phyloP scores from a whole-genome alignment of 2,113 vertebrate species.

The Xiphophorus maculatus region DNA sequence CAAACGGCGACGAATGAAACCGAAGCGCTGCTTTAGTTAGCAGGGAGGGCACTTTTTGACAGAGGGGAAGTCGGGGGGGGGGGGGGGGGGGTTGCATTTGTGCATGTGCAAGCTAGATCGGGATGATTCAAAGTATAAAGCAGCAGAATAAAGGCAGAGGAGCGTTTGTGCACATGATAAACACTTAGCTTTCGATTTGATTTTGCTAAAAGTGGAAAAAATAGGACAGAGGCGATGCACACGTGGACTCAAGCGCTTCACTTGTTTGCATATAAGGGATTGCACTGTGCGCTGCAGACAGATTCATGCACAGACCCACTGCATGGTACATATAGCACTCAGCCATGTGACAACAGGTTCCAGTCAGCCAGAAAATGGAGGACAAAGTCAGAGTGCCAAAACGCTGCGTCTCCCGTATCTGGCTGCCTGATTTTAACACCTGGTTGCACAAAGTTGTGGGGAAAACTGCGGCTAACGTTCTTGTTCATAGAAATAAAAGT shows the following conservation, averaged over 20 bases:
- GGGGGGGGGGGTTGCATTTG: not conserved
- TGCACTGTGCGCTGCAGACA: not conserved
- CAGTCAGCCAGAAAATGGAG: not conserved
- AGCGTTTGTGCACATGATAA: not conserved
- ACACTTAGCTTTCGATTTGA: constrained; percentile 5
- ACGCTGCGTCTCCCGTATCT: not conserved
- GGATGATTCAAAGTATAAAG: not conserved
- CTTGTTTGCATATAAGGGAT: not conserved
- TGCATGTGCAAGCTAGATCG: not conserved
- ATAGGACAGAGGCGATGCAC: not conserved
- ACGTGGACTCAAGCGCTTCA: not conserved
- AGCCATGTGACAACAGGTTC: not conserved
- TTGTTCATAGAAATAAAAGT: not conserved
- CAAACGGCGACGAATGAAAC: constrained; percentile 35
- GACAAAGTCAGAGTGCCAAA: not conserved
- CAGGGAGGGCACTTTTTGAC: constrained; percentile 1
- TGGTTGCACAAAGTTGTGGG: too few relatives aligned
- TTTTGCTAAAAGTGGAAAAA: constrained; percentile 14
- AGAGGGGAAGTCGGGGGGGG: not conserved
- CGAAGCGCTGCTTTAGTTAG: constrained; percentile 12
- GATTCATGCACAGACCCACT: not conserved
- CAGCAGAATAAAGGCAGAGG: not conserved
- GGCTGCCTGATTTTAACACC: not conserved
- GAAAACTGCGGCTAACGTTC: too few relatives aligned
- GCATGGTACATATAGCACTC: not conserved